Evolutionary conservation across 2,888 invertebrate species (phyloP), one percentile per base, ranked within the genome.

Genomic region (Hydraecia micacea): DNA sequence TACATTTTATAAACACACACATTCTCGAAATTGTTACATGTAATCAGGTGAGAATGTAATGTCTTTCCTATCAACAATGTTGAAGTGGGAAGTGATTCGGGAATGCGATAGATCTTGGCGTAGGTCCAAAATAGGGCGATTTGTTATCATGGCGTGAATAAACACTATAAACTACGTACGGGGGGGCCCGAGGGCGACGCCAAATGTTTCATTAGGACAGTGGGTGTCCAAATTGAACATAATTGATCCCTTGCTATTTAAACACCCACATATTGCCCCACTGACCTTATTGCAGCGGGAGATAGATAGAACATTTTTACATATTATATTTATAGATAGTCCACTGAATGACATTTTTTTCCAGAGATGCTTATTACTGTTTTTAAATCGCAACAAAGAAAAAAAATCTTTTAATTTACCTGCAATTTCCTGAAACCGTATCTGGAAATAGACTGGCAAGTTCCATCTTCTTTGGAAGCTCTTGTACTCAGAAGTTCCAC

Each of bases 391-490:
- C 8, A 11, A 4, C 28, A 49, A 52, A n/a, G 15, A 18, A 15
- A 32, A 1, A 32, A n/a, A 9, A 28, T 32, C 6, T 28, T 13
- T 70, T 39, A 25, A 60, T 74, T 81, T 96, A 87, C 98, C 98
- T 75, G 98, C 99, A 92, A 99, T 98, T 96, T 99, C 99, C 97
- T 99, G 99, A 96, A 99, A 99, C 87, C 99, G 97, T 87, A 99
- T 98, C 96, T 99, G 99, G 94, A 99, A 99, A 95, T 99, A 99
- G n/a, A 99, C 99, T 21, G 99, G 98, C 73, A 99, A 97, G 95
- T 99, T 99, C 98, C 99, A 99, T 88, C 98, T 98, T 86, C 98
- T 98, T 87, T 98, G 97, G 92, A 99, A 99, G 84, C 97, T 98
- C 90, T 97, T 97, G 91, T 98, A 99, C 85, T 98, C 98, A 2